phyloP scores from a whole-genome alignment of 1,140 invertebrate species.

The Saccostrea glomerata region DNA sequence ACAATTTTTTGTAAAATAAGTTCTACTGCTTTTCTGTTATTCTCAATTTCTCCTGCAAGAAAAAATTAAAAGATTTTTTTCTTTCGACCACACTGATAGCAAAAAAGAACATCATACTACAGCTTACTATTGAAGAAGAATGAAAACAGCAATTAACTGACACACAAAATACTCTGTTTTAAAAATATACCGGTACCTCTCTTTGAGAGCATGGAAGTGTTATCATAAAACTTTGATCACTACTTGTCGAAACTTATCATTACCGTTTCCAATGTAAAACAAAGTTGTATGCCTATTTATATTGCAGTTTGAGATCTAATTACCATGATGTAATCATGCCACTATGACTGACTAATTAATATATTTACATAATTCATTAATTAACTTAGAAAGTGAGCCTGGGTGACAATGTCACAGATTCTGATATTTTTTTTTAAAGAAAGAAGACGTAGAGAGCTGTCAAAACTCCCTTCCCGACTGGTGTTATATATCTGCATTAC shows the following conservation, averaged over 20 bases:
- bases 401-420: background rate
- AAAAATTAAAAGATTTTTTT: background rate
- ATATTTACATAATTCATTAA: slow-evolving; percentile 32
- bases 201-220: no score
- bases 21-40: slow-evolving; percentile 94
- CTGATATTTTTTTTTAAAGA: slow-evolving; percentile 5
- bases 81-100: no score
- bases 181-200: no score
- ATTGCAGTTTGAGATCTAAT: slow-evolving; percentile 31
- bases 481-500: slow-evolving; percentile 22
- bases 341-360: background rate
- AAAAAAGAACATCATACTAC: no score
- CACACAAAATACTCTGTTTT: no score
- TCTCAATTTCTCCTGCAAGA: slow-evolving; percentile 87
- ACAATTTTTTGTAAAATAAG: slow-evolving; percentile 98
- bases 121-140: no score
- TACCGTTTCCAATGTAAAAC: background rate
- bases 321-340: slow-evolving; percentile 41
- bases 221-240: background rate
- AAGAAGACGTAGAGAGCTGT: background rate
- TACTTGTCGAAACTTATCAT: background rate
- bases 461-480: background rate
- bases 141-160: no score
- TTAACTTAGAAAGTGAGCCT: background rate
- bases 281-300: slow-evolving; percentile 41